Evolutionary conservation across 2,797 vertebrate genomes (phyloP).

Genomic region (Erethizon dorsatum): DNA sequence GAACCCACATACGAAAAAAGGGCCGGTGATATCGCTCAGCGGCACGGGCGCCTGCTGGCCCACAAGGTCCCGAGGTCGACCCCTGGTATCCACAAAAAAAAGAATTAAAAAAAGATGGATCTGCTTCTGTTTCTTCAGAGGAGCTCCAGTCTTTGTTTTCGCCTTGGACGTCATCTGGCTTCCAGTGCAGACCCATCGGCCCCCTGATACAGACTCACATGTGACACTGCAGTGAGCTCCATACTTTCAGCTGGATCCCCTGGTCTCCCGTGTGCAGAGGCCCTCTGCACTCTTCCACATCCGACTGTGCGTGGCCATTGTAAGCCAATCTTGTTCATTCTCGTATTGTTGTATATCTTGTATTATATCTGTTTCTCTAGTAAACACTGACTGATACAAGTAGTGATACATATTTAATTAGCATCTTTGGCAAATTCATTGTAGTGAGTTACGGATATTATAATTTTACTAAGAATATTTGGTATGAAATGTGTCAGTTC

Average conservation of each 20-base stretch:
- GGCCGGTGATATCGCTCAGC: too few species aligned
- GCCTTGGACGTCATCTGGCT: neutral
- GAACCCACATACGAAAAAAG: too few species aligned
- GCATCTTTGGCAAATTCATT: neutral
- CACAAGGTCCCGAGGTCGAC: too few species aligned
- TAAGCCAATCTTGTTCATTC: neutral
- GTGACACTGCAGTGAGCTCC: neutral
- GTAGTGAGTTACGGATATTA: neutral
- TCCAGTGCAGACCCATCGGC: neutral
- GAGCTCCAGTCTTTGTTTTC: neutral
- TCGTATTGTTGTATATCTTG: neutral
- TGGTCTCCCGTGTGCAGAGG: neutral
- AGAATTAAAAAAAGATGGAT: neutral
- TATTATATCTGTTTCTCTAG: neutral
- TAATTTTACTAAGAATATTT: slow-evolving; percentile 2
- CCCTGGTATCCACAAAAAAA: too few species aligned
- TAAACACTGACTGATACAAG: neutral
- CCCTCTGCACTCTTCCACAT: neutral
- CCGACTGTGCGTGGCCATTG: neutral
- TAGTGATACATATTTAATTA: slow-evolving; percentile 4
- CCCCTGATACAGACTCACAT: neutral
- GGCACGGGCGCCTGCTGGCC: too few species aligned
- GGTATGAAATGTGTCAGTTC: neutral
- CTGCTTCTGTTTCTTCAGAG: neutral
- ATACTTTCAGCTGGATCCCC: neutral